A percentile compares a stretch with the other conserved stretches of the same genome.
Evolutionary conservation across 1,140 invertebrate genomes (phyloP).

Genomic region (Drosophila albomicans): DNA sequence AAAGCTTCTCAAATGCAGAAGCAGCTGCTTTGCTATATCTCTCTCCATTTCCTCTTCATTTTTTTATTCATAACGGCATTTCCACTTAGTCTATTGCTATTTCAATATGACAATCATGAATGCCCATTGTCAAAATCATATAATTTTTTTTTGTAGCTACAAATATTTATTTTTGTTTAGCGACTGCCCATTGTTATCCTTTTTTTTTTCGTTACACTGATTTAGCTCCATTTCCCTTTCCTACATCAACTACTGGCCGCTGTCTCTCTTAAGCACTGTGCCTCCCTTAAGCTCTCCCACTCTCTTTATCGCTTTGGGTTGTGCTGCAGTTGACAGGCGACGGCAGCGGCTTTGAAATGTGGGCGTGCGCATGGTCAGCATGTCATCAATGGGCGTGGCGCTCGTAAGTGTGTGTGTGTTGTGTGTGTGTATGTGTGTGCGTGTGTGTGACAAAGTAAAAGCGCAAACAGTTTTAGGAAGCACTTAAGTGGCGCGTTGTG

Average conservation of each 20-base stretch:
- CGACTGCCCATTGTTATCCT: constrained; percentile 51
- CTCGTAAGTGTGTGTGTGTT: not conserved
- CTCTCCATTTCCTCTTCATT: constrained; percentile 19
- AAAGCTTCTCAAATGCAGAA: constrained; percentile 40
- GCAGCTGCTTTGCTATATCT: not conserved
- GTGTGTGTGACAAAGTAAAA: constrained; percentile 52
- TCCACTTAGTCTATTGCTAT: constrained; percentile 48
- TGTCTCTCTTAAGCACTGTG: no score
- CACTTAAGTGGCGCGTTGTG: constrained; percentile 80
- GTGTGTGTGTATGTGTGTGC: constrained; percentile 2
- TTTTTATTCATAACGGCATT: constrained; percentile 61
- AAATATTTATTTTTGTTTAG: constrained; percentile 54
- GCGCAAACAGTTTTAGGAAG: constrained; percentile 76
- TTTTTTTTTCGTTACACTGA: constrained; percentile 35
- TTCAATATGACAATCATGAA: constrained; percentile 37
- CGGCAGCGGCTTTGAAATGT: constrained; percentile 49
- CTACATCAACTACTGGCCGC: not conserved
- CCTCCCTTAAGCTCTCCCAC: constrained; percentile 14
- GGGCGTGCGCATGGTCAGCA: constrained; percentile 67
- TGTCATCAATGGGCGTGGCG: constrained; percentile 60
- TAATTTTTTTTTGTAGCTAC: constrained; percentile 33
- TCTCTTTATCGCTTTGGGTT: constrained; percentile 26
- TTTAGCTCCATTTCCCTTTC: constrained; percentile 1
- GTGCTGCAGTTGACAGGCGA: constrained; percentile 66
- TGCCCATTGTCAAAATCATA: constrained; percentile 48